phyloP scores from a whole-genome alignment of 2,888 invertebrate genomes.

The Chironomus riparius region DNA sequence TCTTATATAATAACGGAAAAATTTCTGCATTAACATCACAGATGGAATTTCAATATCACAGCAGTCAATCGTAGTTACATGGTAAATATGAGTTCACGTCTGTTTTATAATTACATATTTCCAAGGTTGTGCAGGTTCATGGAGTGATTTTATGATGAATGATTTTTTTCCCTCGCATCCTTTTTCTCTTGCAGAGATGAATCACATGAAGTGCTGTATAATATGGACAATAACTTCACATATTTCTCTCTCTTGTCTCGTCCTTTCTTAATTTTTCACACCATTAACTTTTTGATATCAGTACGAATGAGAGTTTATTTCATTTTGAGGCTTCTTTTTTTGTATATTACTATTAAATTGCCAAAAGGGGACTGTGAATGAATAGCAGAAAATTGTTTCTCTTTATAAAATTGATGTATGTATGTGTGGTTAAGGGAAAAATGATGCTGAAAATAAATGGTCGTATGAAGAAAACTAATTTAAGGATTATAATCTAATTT shows the following conservation, averaged over 20 bases:
- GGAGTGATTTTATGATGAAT: neutral
- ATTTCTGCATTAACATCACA: neutral
- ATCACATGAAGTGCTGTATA: neutral
- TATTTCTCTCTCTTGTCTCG: neutral
- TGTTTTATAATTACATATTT: neutral
- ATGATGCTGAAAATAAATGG: conserved; percentile 10
- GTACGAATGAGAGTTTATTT: neutral
- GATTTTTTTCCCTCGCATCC: neutral
- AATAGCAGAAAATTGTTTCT: neutral
- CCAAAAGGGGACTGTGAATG: neutral
- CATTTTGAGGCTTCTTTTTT: neutral
- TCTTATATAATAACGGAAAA: too few relatives aligned
- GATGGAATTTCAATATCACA: neutral
- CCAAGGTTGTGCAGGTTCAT: neutral
- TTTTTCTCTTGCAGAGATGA: neutral
- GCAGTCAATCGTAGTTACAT: neutral
- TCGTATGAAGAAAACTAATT: conserved; percentile 13
- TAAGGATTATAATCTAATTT: conserved; percentile 17
- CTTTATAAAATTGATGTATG: neutral
- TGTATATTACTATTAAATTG: neutral
- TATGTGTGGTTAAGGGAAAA: neutral
- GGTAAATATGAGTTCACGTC: neutral
- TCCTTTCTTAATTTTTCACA: conserved; percentile 16
- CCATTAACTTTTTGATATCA: conserved; percentile 23
- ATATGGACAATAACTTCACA: neutral